phyloP scores from a whole-genome alignment of 2,888 invertebrate genomes.

The Electrophaes corylata region DNA sequence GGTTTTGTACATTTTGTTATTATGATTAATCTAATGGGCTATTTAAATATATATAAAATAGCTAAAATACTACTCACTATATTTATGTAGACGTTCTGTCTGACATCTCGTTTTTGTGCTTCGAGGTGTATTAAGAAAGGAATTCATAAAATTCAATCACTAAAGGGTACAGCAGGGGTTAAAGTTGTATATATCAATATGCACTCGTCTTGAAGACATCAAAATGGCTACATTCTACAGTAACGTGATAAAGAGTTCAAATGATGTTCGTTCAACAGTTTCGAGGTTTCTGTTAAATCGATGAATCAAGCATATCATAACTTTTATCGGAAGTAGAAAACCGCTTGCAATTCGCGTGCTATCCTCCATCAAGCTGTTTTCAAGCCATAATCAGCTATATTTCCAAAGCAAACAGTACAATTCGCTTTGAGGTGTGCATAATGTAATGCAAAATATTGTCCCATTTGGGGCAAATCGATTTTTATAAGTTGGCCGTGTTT shows the following conservation, averaged over 20 bases:
- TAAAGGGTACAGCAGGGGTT: no score
- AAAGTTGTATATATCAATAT: no score
- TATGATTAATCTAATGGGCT: background rate
- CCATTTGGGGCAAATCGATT: slow-evolving; percentile 63
- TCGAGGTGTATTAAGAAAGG: no score
- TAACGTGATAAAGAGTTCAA: background rate
- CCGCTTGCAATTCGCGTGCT: slow-evolving; percentile 49
- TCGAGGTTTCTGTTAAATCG: slow-evolving; percentile 31
- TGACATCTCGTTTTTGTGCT: no score
- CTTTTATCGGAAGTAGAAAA: slow-evolving; percentile 40
- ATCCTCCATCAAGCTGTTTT: slow-evolving; percentile 36
- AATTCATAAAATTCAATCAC: no score
- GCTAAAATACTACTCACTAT: background rate
- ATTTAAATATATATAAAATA: no score
- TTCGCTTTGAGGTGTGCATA: slow-evolving; percentile 29
- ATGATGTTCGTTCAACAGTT: slow-evolving; percentile 5
- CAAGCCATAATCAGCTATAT: slow-evolving; percentile 30
- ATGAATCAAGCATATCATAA: slow-evolving; percentile 35
- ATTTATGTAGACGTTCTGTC: no score
- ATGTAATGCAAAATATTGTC: slow-evolving; percentile 52
- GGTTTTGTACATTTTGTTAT: background rate
- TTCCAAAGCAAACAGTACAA: slow-evolving; percentile 26
- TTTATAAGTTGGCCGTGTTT: slow-evolving; percentile 55
- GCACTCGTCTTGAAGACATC: no score
- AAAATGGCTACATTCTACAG: background rate